These are phyloP conservation scores for Eulacestoma nigropectus DNA, from an alignment of 2,113 vertebrate species.

Conservation along the genomic window DNA sequence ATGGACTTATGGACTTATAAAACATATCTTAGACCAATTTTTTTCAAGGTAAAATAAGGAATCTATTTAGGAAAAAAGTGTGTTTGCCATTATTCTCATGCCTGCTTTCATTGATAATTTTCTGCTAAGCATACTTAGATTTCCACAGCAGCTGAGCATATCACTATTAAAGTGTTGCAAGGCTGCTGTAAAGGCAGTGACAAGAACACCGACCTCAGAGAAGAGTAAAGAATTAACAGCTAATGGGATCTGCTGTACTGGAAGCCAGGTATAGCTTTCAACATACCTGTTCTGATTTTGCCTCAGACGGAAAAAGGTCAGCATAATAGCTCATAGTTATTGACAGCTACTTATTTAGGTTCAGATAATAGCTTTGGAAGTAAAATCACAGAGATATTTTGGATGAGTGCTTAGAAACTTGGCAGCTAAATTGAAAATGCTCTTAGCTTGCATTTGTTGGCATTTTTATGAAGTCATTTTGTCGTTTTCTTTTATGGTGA, in stretches of 20 bases:
- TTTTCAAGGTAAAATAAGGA: not conserved
- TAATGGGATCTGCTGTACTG: not conserved
- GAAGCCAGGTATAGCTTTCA: not conserved
- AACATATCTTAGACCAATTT: not conserved
- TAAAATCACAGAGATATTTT: slow-evolving; percentile 34
- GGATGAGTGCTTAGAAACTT: slow-evolving; percentile 2
- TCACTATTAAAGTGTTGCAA: not conserved
- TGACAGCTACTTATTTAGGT: slow-evolving; percentile 17
- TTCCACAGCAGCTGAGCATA: not conserved
- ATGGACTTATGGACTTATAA: not conserved
- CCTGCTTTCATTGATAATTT: not conserved
- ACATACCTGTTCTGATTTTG: not conserved
- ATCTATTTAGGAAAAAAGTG: not conserved
- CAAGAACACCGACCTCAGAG: not conserved
- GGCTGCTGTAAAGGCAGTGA: not conserved
- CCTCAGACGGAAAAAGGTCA: not conserved
- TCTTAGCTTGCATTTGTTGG: slow-evolving; percentile 32
- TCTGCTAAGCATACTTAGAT: not conserved
- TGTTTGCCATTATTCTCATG: not conserved
- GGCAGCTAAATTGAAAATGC: slow-evolving; percentile 25
- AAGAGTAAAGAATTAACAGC: not conserved
- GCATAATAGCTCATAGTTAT: not conserved
- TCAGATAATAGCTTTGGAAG: slow-evolving; percentile 30
- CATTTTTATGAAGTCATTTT: slow-evolving; percentile 35
- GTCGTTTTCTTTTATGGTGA: not conserved